These are phyloP conservation scores for Setipinna tenuifilis DNA, from an alignment of 2,797 vertebrate species.

Conservation along the genomic window DNA sequence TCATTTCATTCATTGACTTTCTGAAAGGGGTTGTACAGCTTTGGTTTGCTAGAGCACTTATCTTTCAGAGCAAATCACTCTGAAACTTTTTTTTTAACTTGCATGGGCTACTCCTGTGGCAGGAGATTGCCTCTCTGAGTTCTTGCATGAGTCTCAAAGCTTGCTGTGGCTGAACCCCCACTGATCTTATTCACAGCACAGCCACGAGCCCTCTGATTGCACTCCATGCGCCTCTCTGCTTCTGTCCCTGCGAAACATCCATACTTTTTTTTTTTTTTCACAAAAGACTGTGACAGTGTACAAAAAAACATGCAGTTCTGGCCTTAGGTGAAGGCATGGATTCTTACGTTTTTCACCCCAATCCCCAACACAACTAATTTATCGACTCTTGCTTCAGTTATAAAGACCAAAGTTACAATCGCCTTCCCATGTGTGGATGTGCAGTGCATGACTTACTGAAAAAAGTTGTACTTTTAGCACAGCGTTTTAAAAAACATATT, in stretches of 20 bases:
- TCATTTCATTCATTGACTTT: conserved; percentile 8
- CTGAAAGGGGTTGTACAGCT: background rate
- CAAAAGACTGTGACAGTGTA: background rate
- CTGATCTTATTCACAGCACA: conserved; percentile 12
- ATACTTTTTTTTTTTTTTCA: background rate
- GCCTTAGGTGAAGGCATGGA: background rate
- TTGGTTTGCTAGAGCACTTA: background rate
- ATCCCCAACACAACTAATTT: background rate
- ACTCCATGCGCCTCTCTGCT: background rate
- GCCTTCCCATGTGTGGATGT: background rate
- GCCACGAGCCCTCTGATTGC: background rate
- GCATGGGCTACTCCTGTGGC: background rate
- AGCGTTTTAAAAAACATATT: background rate
- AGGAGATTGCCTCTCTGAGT: conserved; percentile 16
- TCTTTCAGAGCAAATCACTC: conserved; percentile 15
- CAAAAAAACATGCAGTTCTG: background rate
- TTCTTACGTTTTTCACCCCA: background rate
- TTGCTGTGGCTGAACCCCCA: background rate
- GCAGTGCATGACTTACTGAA: background rate
- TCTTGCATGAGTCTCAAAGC: background rate
- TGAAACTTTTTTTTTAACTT: conserved; percentile 10
- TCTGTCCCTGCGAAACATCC: conserved; percentile 3
- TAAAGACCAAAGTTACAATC: background rate
- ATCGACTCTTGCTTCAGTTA: background rate
- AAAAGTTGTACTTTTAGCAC: background rate